Evolutionary conservation across 2,113 vertebrate species (phyloP), one percentile per base, ranked within the genome.

Genomic region (Engystomops pustulosus): DNA sequence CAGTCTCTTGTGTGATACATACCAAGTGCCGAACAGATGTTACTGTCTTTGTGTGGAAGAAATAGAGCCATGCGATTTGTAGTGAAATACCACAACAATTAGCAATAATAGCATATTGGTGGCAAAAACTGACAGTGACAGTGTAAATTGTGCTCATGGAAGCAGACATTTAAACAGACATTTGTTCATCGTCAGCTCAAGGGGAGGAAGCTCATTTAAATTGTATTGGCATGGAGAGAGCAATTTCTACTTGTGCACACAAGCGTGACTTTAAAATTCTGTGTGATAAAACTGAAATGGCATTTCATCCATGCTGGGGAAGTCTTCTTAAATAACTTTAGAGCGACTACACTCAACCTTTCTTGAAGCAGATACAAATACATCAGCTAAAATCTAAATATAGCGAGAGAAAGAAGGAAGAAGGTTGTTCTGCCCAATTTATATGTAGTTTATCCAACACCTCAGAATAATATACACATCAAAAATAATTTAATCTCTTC

Each of bases 201-300:
- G 47, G 53, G 27, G 44, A 76, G 58, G 58, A 51, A 76, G 65
- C 32, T 83, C 70, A 49, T 76, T 83, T 75, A 49, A 83, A 67
- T 51, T 36, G 71, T 51, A 65, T 65, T 83, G 70, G 81, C 72
- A 83, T 6, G 30, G 55, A 60, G 71, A 83, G 38, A 67, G 81
- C 81, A 76, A 76, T 83, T 67, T 83, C 27, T 76, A 47, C 41
- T 23, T 83, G 81, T 83, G 81, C 81, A 76, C 70, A 83, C 71
- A 83, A 75, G 81, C 81, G 38, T 83, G 71, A 67, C 81, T 83
- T 75, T 9, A 69, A 76, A 83, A 76, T 83, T 75, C 71, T 36
- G 41, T 76, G 70, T 83, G 81, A 83, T 76, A 76, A 83, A 75
- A 83, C 36, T 55, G 58, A 83, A 75, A 75, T 83, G 71, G 55